A percentile compares a stretch with the other conserved stretches of the same genome.
Conservation (phyloP, 2,888 invertebrate species). For the Euplexia lucipara region DNA sequence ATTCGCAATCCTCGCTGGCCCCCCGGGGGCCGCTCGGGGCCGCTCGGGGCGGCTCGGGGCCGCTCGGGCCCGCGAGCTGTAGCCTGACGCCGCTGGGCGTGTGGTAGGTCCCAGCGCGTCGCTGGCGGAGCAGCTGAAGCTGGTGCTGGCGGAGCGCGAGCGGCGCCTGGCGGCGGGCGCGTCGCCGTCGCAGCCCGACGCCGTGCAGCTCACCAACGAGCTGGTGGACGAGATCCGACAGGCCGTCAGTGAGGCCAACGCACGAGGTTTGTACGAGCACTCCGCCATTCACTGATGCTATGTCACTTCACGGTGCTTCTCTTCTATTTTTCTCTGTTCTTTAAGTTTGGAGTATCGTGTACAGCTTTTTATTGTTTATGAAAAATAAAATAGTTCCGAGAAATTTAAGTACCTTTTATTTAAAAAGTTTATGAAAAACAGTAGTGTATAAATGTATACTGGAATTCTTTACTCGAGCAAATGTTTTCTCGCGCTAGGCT, state of each 20-base stretch:
- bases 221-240: conserved; percentile 96
- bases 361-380: conserved; percentile 36
- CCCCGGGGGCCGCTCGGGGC: too few species aligned
- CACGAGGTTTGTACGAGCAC: conserved; percentile 92
- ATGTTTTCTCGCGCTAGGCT: conserved; percentile 15
- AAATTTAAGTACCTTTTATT: conserved; percentile 32
- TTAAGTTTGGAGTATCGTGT: conserved; percentile 49
- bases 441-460: conserved; percentile 27
- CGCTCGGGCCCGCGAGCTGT: too few species aligned
- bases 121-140: conserved; percentile 96
- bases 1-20: conserved; percentile 3
- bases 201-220: conserved; percentile 94
- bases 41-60: too few species aligned
- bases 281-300: conserved; percentile 38
- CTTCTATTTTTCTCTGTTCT: conserved; percentile 52
- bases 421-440: conserved; percentile 19
- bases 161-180: conserved; percentile 91
- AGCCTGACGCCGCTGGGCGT: conserved; percentile 1
- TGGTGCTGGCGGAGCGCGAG: conserved; percentile 96
- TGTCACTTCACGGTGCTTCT: conserved; percentile 47
- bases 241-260: conserved; percentile 97
- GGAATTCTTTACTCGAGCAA: conserved; percentile 10
- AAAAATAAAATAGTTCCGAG: conserved; percentile 31
- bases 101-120: conserved; percentile 93
- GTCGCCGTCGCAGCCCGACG: conserved; percentile 86